A percentile compares a stretch with the other conserved stretches of the same genome.
Conservation (phyloP, 2,888 invertebrate species). For the Halictus quadricinctus region DNA sequence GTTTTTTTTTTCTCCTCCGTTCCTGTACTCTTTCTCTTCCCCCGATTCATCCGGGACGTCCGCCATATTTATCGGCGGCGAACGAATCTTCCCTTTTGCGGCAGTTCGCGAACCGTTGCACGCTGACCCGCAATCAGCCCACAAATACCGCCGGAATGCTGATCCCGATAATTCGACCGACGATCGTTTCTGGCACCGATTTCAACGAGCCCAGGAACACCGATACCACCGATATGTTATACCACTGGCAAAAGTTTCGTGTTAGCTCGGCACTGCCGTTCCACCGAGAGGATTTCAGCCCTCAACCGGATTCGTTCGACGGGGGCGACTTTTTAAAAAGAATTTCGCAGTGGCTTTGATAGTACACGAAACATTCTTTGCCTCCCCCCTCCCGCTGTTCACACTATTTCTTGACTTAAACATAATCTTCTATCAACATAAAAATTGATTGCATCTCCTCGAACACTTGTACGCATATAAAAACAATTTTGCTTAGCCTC, state of each 20-base stretch:
- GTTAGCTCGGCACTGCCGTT: not conserved
- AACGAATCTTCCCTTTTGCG: not conserved
- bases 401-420: not conserved
- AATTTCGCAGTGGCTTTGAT: not conserved
- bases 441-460: not conserved
- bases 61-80: conserved; percentile 48
- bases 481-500: not conserved
- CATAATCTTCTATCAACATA: too few species aligned
- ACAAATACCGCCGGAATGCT: conserved; percentile 64
- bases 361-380: not conserved
- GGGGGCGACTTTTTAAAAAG: conserved; percentile 25
- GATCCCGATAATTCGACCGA: conserved; percentile 68
- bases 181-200: conserved; percentile 67
- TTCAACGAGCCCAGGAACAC: conserved; percentile 47
- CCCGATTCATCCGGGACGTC: conserved; percentile 8
- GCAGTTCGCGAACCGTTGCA: conserved; percentile 1
- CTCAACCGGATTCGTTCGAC: conserved; percentile 21
- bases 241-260: conserved; percentile 41
- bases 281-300: not conserved
- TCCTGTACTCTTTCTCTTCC: not conserved
- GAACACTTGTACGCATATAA: too few species aligned
- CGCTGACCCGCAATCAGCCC: conserved; percentile 60
- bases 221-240: conserved; percentile 52
- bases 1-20: not conserved
- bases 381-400: not conserved